Conservation (phyloP, 2,888 invertebrate genomes). For the Macrosiphum euphorbiae region DNA sequence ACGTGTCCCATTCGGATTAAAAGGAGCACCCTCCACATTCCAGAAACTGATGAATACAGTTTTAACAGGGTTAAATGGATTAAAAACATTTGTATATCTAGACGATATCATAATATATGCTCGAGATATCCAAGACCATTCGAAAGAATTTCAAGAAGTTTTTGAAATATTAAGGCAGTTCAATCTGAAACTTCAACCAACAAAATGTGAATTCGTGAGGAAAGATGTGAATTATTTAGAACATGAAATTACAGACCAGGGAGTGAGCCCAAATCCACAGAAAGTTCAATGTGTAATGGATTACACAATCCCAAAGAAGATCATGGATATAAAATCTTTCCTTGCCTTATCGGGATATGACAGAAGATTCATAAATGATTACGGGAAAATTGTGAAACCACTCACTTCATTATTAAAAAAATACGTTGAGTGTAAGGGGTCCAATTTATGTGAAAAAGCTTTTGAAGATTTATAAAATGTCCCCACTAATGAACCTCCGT, state of each 20-base stretch:
- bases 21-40: slow-evolving; percentile 69
- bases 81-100: slow-evolving; percentile 65
- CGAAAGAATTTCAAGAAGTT: slow-evolving; percentile 47
- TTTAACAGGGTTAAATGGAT: slow-evolving; percentile 67
- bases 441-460: too few species aligned
- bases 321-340: slow-evolving; percentile 67
- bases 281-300: slow-evolving; percentile 62
- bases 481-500: too few species aligned
- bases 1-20: slow-evolving; percentile 60
- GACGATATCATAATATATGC: slow-evolving; percentile 67
- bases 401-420: too few species aligned
- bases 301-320: slow-evolving; percentile 64
- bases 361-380: background rate
- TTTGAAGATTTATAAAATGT: too few species aligned
- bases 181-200: slow-evolving; percentile 47
- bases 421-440: too few species aligned
- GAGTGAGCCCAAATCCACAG: slow-evolving; percentile 63
- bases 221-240: slow-evolving; percentile 60
- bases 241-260: slow-evolving; percentile 63
- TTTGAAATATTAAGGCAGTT: slow-evolving; percentile 45
- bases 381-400: background rate
- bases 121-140: slow-evolving; percentile 43
- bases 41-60: slow-evolving; percentile 69
- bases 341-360: slow-evolving; percentile 70
- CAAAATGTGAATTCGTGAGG: slow-evolving; percentile 41